phyloP scores from a whole-genome alignment of 2,113 vertebrate species.

The Carlito syrichta region DNA sequence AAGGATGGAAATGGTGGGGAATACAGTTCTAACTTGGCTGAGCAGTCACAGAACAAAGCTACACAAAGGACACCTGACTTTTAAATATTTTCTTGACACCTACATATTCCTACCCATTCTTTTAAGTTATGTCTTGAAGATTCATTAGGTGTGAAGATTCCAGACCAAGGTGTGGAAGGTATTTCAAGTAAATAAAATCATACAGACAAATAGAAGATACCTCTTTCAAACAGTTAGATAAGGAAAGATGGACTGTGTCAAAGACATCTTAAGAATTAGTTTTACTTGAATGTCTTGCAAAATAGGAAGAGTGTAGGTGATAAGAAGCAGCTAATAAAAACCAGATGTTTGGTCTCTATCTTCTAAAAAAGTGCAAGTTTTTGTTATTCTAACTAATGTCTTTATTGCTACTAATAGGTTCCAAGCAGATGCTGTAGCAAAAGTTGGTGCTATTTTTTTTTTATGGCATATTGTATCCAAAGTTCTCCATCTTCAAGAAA shows the following conservation, averaged over 20 bases:
- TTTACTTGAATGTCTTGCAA: not conserved
- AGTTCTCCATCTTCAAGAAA: conserved; percentile 58
- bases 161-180: not conserved
- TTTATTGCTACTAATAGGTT: conserved; percentile 77
- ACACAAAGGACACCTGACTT: not conserved
- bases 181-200: not conserved
- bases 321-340: not conserved
- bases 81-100: not conserved
- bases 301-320: not conserved
- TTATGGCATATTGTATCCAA: conserved; percentile 81
- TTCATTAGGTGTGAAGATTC: not conserved
- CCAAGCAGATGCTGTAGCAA: conserved; percentile 80
- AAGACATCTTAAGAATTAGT: not conserved
- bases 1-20: not conserved
- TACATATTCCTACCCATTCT: not conserved
- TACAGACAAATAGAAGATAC: not conserved
- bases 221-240: too few species aligned
- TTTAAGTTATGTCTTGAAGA: not conserved
- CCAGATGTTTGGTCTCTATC: not conserved
- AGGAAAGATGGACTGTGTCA: too few species aligned
- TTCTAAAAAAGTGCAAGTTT: not conserved
- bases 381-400: conserved; percentile 2
- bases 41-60: not conserved
- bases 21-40: not conserved
- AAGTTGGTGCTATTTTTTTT: conserved; percentile 78